phyloP scores from a whole-genome alignment of 2,113 vertebrate species.

The Macquaria ambigua region DNA sequence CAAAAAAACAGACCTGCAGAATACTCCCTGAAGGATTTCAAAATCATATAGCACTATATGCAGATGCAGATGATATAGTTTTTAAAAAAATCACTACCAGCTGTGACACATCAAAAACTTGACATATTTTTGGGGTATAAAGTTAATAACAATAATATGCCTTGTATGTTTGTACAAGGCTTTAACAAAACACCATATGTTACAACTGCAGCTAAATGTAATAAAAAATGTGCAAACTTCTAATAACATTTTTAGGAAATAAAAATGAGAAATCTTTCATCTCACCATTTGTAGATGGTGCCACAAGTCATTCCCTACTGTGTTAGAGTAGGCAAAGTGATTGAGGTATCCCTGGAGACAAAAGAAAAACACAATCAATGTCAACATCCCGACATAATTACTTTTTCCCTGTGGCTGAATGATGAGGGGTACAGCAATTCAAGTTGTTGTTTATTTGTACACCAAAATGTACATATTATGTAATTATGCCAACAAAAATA shows the following conservation, averaged over 20 bases:
- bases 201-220: too few species aligned
- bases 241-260: neutral
- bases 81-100: too few species aligned
- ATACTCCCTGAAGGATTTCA: too few species aligned
- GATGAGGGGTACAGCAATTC: neutral
- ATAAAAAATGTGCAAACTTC: too few species aligned
- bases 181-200: too few species aligned
- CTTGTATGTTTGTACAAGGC: too few species aligned
- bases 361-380: neutral
- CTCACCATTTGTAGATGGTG: conserved; percentile 86
- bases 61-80: too few species aligned
- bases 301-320: conserved; percentile 89
- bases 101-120: too few species aligned
- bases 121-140: too few species aligned
- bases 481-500: neutral
- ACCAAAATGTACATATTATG: neutral
- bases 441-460: neutral
- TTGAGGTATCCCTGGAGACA: conserved; percentile 82
- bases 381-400: neutral
- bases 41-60: too few species aligned
- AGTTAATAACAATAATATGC: too few species aligned
- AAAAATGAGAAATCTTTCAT: neutral
- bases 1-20: too few species aligned
- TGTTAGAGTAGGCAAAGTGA: conserved; percentile 86
- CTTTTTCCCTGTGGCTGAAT: neutral